These are phyloP conservation scores for Rhodeus uyekii DNA, from an alignment of 2,797 vertebrate species.

Conservation along the genomic window DNA sequence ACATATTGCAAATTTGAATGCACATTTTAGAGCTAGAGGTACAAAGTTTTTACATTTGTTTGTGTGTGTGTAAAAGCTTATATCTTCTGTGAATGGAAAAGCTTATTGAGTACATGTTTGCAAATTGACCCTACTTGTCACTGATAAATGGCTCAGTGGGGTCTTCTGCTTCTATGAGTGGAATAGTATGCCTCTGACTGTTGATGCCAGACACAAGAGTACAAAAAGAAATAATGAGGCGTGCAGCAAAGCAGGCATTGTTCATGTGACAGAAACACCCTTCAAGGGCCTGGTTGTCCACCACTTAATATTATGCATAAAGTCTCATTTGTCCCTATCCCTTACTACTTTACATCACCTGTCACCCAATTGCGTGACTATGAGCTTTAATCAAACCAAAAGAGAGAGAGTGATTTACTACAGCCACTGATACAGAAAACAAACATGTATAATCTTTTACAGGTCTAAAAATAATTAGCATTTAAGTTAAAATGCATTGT, in stretches of 20 bases:
- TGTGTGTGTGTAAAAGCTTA: too few species aligned
- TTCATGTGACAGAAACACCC: constrained; percentile 21
- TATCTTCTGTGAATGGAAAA: neutral
- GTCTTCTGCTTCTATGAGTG: neutral
- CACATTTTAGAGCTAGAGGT: too few species aligned
- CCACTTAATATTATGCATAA: constrained; percentile 39
- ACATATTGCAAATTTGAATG: too few species aligned
- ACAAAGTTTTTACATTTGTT: too few species aligned
- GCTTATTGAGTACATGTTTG: neutral
- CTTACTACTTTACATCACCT: constrained; percentile 11
- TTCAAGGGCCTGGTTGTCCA: constrained; percentile 19
- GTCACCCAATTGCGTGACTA: constrained; percentile 1
- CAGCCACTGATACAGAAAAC: constrained; percentile 20
- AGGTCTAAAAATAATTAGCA: constrained; percentile 29
- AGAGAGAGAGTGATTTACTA: neutral
- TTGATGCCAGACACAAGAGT: constrained; percentile 29
- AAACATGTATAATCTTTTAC: constrained; percentile 22
- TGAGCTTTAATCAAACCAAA: neutral
- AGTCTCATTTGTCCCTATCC: constrained; percentile 36
- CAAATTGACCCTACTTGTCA: neutral
- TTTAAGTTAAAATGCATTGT: constrained; percentile 33
- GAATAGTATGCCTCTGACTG: constrained; percentile 14
- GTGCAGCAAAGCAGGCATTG: constrained; percentile 30
- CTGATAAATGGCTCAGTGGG: constrained; percentile 1
- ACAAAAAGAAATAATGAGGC: constrained; percentile 37